Evolutionary conservation across 1,140 invertebrate species (phyloP).

Genomic region (Psilanteris sp.): DNA sequence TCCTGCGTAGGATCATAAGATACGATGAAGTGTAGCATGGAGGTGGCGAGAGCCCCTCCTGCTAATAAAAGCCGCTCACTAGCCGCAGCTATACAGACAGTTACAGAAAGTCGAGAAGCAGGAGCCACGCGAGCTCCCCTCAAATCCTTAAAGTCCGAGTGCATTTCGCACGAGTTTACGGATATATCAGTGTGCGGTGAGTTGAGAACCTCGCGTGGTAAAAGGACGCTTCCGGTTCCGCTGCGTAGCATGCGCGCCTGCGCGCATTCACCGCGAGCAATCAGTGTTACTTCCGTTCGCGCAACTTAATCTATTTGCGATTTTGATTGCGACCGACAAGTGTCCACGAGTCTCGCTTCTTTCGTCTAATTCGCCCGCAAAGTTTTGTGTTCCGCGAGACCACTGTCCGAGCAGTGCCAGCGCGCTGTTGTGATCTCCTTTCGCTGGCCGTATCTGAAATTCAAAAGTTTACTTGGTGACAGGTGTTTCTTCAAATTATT

Average conservation of each 20-base stretch:
- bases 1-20: slow-evolving; percentile 64
- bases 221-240: slow-evolving; percentile 55
- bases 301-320: neutral
- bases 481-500: slow-evolving; percentile 1
- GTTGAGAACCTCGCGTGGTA: slow-evolving; percentile 59
- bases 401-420: too few species aligned
- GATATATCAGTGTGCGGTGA: slow-evolving; percentile 72
- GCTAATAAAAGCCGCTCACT: slow-evolving; percentile 81
- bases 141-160: slow-evolving; percentile 58
- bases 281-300: slow-evolving; percentile 5
- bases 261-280: neutral
- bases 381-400: neutral
- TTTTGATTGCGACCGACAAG: too few species aligned
- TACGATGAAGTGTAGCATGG: slow-evolving; percentile 74
- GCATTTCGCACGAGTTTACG: slow-evolving; percentile 65
- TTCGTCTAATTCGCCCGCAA: neutral
- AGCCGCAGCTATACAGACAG: slow-evolving; percentile 77
- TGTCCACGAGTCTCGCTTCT: too few species aligned
- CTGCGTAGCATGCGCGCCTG: neutral
- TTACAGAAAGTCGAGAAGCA: slow-evolving; percentile 77
- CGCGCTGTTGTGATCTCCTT: neutral
- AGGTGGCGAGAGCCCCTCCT: slow-evolving; percentile 78
- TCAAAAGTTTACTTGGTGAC: neutral
- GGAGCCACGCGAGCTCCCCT: slow-evolving; percentile 73
- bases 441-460: neutral